Evolutionary conservation across 2,888 invertebrate species (phyloP).

Genomic region (Dasypogon diadema): DNA sequence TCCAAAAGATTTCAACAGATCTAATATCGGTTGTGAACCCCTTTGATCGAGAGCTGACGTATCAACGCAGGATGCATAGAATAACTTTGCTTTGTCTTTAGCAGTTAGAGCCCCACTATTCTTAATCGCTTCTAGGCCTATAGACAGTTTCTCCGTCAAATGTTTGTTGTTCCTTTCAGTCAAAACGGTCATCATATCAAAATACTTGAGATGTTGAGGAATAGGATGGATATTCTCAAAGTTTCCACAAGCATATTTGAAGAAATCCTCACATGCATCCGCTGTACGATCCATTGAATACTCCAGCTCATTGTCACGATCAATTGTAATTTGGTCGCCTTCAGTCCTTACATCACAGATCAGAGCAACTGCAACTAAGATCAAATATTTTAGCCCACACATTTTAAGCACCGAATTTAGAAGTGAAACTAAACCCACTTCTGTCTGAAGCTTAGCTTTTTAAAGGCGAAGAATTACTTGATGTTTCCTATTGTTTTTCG

Average conservation of each 20-base stretch:
- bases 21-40: neutral
- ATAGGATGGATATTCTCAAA: neutral
- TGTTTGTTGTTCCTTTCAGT: neutral
- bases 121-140: neutral
- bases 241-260: slow-evolving; percentile 16
- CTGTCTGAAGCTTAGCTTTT: too few relatives aligned
- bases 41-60: neutral
- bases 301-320: neutral
- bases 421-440: too few relatives aligned
- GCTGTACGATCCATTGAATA: neutral
- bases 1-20: neutral
- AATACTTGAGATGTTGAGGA: neutral
- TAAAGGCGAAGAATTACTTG: too few relatives aligned
- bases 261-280: slow-evolving; percentile 21
- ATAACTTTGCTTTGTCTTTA: neutral
- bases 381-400: too few relatives aligned
- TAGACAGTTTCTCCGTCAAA: neutral
- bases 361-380: too few relatives aligned
- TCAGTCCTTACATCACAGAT: too few relatives aligned
- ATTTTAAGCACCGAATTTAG: too few relatives aligned
- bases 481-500: too few relatives aligned
- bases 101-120: neutral
- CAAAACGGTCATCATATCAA: neutral
- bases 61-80: neutral
- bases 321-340: too few relatives aligned